Percentiles rank a stretch among this genome's conserved stretches.
Evolutionary conservation across 2,113 vertebrate genomes (phyloP).

Genomic region (Passer domesticus): DNA sequence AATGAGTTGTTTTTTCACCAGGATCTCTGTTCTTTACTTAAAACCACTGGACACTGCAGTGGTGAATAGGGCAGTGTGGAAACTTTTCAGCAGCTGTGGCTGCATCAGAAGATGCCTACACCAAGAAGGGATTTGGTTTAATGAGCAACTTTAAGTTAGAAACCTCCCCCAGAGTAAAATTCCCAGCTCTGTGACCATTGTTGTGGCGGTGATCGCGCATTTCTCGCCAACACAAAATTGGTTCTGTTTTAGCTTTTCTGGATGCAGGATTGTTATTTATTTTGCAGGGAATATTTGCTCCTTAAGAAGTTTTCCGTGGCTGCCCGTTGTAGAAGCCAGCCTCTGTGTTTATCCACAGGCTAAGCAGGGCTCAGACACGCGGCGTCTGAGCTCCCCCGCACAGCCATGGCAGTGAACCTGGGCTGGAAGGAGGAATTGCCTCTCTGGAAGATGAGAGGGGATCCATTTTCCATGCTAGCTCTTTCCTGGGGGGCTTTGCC

Average conservation of each 20-base stretch:
- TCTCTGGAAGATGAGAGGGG: background rate
- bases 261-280: background rate
- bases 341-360: conserved; percentile 13
- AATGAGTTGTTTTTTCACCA: background rate
- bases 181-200: background rate
- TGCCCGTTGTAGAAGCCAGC: background rate
- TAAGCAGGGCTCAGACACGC: conserved; percentile 11
- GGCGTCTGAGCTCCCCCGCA: background rate
- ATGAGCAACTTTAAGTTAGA: background rate
- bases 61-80: background rate
- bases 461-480: conserved; percentile 38
- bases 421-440: conserved; percentile 16
- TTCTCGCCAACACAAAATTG: rapidly evolving
- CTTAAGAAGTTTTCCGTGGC: background rate
- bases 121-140: background rate
- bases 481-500: conserved; percentile 22
- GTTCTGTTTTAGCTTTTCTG: background rate
- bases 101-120: background rate
- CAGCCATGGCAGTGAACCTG: background rate
- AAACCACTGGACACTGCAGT: rapidly evolving
- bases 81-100: background rate
- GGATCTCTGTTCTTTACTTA: background rate
- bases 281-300: background rate
- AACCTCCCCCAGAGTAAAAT: background rate
- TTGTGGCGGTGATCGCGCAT: rapidly evolving